phyloP scores from a whole-genome alignment of 2,888 invertebrate species.

The Thera britannica region DNA sequence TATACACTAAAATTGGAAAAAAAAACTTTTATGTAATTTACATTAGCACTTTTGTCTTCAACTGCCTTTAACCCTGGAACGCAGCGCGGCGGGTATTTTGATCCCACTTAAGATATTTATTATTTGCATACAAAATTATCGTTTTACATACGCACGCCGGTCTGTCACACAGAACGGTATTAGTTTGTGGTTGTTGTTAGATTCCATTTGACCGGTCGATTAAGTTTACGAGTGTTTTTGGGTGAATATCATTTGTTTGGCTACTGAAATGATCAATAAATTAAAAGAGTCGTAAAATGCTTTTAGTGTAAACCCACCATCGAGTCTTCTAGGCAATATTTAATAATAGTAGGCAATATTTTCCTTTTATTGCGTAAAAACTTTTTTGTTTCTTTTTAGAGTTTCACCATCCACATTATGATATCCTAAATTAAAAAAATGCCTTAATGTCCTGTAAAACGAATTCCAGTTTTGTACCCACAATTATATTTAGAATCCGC shows the following conservation, averaged over 20 bases:
- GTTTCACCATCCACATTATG: no score
- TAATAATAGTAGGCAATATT: no score
- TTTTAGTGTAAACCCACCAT: not conserved
- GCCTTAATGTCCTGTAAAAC: no score
- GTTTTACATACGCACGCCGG: constrained; percentile 55
- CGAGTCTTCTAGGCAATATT: no score
- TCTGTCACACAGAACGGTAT: constrained; percentile 45
- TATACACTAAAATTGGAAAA: no score
- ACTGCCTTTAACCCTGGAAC: constrained; percentile 54
- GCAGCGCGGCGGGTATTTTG: constrained; percentile 58
- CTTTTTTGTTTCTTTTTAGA: no score
- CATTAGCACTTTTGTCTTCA: constrained; percentile 46
- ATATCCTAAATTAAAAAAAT: no score
- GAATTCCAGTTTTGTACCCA: no score
- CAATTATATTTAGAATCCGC: not conserved
- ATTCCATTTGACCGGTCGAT: constrained; percentile 56
- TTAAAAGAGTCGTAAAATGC: constrained; percentile 16
- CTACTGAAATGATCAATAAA: constrained; percentile 23
- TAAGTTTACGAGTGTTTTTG: constrained; percentile 54
- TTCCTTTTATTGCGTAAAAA: no score
- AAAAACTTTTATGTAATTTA: no score
- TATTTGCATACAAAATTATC: constrained; percentile 77
- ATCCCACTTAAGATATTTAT: constrained; percentile 77
- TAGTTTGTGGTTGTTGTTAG: constrained; percentile 42
- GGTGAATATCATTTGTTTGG: constrained; percentile 30